phyloP scores from a whole-genome alignment of 1,140 invertebrate genomes.

The Drosophila pseudoobscura region DNA sequence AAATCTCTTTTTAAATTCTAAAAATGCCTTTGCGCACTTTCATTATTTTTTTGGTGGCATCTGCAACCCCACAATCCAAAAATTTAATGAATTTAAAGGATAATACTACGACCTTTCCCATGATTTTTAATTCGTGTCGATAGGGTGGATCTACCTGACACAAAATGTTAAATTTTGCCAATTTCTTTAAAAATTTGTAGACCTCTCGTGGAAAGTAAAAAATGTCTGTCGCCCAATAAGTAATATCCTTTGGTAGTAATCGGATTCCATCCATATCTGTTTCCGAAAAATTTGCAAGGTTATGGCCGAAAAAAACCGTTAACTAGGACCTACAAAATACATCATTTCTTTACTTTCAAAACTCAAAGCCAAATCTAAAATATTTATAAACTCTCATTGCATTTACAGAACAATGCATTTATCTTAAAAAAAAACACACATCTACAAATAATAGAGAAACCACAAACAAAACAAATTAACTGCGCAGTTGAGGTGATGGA shows the following conservation, averaged over 20 bases:
- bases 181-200: too few species aligned
- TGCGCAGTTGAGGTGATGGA: constrained; percentile 52
- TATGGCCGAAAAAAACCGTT: constrained; percentile 12
- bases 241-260: background rate
- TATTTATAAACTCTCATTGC: constrained; percentile 38
- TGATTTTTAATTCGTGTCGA: too few species aligned
- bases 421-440: constrained; percentile 42
- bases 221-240: too few species aligned
- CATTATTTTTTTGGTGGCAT: too few species aligned
- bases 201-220: too few species aligned
- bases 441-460: constrained; percentile 12
- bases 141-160: too few species aligned
- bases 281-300: constrained; percentile 31
- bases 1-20: too few species aligned
- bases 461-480: constrained; percentile 14
- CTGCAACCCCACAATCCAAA: too few species aligned
- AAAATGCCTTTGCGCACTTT: too few species aligned
- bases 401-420: constrained; percentile 72
- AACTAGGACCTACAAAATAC: constrained; percentile 28
- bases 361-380: constrained; percentile 38
- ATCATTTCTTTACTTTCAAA: constrained; percentile 30
- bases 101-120: too few species aligned
- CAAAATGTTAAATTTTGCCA: too few species aligned
- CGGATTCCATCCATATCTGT: background rate
- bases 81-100: too few species aligned